Conservation (phyloP, 2,797 vertebrate genomes). For the Myotis pilosus region DNA sequence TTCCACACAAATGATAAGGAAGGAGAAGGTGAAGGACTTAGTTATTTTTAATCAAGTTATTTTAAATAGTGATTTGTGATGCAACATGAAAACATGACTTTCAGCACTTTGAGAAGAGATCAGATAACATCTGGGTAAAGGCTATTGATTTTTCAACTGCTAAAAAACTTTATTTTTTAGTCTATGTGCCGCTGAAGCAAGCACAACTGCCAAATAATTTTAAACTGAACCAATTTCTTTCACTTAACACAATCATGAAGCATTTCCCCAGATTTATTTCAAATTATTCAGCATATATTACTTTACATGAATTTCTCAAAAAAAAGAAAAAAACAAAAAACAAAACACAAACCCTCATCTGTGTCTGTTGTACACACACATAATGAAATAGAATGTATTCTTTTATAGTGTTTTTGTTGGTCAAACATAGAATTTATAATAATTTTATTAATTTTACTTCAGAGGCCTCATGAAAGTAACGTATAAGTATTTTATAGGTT, state of each 20-base stretch:
- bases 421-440: background rate
- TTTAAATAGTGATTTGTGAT: constrained; percentile 43
- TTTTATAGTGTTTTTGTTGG: background rate
- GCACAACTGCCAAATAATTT: constrained; percentile 9
- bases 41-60: constrained; percentile 56
- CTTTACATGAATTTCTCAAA: background rate
- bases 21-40: constrained; percentile 57
- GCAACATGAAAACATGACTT: constrained; percentile 18
- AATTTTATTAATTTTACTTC: background rate
- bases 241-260: background rate
- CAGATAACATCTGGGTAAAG: constrained; percentile 1
- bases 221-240: background rate
- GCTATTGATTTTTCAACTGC: constrained; percentile 20
- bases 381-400: background rate
- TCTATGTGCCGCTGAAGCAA: background rate
- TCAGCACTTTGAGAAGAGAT: background rate
- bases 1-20: constrained; percentile 33
- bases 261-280: constrained; percentile 13
- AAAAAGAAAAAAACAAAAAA: background rate
- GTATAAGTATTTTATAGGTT: background rate
- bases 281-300: background rate
- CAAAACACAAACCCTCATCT: background rate
- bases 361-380: background rate
- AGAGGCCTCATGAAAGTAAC: background rate
- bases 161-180: constrained; percentile 9